Evolutionary conservation across 2,113 vertebrate genomes (phyloP).

Genomic region (Arenaria interpres): DNA sequence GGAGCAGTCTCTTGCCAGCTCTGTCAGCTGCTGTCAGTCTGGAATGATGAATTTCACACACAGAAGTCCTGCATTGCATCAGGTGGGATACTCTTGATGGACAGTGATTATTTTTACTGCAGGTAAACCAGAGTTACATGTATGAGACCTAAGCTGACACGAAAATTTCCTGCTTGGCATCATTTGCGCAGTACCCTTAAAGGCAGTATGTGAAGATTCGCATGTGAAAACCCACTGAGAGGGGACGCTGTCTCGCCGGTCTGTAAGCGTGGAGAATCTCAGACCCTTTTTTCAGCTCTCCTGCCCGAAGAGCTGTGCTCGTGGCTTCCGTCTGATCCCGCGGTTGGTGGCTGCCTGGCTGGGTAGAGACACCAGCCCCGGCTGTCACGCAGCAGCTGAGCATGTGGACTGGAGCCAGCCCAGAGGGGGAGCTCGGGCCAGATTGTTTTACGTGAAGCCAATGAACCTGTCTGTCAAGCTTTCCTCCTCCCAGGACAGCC

Average conservation of each 20-base stretch:
- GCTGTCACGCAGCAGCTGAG: background rate
- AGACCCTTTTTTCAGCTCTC: background rate
- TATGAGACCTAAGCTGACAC: background rate
- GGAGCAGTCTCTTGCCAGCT: background rate
- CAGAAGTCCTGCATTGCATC: background rate
- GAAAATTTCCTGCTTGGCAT: background rate
- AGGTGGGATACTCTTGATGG: background rate
- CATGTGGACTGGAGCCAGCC: accelerated
- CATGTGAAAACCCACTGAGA: background rate
- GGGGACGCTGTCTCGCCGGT: background rate
- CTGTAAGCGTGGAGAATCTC: background rate
- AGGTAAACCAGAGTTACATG: background rate
- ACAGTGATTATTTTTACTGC: background rate
- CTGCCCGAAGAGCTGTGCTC: background rate
- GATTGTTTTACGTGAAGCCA: background rate
- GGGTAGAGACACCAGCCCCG: background rate
- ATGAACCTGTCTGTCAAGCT: background rate
- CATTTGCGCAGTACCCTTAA: background rate
- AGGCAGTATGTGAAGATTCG: background rate
- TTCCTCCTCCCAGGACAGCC: background rate
- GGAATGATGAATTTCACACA: background rate
- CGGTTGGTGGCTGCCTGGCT: background rate
- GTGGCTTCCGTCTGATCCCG: accelerated
- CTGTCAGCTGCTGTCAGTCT: background rate
- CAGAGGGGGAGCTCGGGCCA: accelerated